phyloP scores from a whole-genome alignment of 30 jellyfish, hydroid and myxozoan species.

The Aurelia sp. region DNA sequence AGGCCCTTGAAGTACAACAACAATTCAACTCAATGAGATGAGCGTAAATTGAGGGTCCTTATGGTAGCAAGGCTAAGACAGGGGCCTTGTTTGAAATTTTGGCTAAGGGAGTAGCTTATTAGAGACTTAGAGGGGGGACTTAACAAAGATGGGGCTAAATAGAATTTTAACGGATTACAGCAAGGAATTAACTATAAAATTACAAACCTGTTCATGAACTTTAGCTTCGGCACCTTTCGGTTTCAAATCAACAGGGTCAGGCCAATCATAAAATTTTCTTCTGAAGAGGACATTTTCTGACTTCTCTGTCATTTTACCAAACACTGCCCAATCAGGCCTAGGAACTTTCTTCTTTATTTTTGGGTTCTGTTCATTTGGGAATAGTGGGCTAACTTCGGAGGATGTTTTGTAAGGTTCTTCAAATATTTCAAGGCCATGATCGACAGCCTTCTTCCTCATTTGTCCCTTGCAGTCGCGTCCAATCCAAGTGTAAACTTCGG shows the following conservation, averaged over 20 bases:
- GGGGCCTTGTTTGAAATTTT: too few relatives aligned
- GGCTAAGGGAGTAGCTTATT: too few relatives aligned
- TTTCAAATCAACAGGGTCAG: slow-evolving; percentile 95
- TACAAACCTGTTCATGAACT: slow-evolving; percentile 83
- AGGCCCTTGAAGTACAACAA: too few relatives aligned
- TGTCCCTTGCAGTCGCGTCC: slow-evolving; percentile 87
- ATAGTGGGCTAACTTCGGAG: slow-evolving; percentile 77
- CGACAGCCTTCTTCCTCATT: slow-evolving; percentile 82
- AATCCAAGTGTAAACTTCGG: slow-evolving; percentile 96
- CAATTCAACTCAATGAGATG: too few relatives aligned
- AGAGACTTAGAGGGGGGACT: too few relatives aligned
- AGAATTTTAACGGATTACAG: too few relatives aligned
- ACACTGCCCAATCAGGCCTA: slow-evolving; percentile 95
- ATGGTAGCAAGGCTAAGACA: too few relatives aligned
- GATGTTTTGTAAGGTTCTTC: slow-evolving; percentile 77
- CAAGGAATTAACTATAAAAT: too few relatives aligned
- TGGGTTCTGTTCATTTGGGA: slow-evolving; percentile 75
- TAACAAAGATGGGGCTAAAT: too few relatives aligned
- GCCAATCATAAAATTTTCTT: slow-evolving; percentile 96
- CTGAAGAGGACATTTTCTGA: slow-evolving; percentile 91
- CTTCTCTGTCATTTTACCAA: slow-evolving; percentile 94
- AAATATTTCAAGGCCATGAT: slow-evolving; percentile 81
- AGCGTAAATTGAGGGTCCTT: too few relatives aligned
- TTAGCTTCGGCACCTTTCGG: slow-evolving; percentile 83
- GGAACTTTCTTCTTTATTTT: slow-evolving; percentile 25